Percentiles rank a stretch among this genome's conserved stretches.
Conservation (phyloP, 2,888 invertebrate species). For the Tipula unca region DNA sequence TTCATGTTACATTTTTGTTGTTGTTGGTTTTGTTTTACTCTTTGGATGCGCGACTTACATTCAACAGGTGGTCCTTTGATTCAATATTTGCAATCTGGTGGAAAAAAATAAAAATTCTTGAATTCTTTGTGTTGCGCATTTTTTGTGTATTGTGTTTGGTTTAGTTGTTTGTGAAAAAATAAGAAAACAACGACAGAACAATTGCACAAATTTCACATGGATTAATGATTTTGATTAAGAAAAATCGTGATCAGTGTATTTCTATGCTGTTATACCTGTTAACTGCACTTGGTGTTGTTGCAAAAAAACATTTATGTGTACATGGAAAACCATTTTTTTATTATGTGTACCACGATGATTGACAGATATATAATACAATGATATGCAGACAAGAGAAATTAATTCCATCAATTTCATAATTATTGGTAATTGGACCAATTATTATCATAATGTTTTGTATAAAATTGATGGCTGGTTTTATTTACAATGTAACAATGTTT, state of each 20-base stretch:
- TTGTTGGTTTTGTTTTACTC: neutral
- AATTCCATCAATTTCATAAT: neutral
- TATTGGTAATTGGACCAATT: too few species aligned
- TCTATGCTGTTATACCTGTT: neutral
- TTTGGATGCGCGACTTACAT: neutral
- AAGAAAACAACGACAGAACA: neutral
- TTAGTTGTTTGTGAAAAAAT: neutral
- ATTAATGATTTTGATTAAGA: neutral
- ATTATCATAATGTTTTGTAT: neutral
- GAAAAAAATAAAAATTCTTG: neutral
- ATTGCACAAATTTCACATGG: neutral
- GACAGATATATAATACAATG: neutral
- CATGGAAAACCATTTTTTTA: neutral
- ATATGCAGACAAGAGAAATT: neutral
- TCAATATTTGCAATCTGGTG: slow-evolving; percentile 8
- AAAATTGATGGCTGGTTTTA: too few species aligned
- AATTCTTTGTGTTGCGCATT: neutral
- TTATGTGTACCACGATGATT: too few species aligned
- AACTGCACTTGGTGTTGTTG: neutral
- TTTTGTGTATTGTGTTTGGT: too few species aligned
- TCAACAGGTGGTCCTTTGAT: neutral
- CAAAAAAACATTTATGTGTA: too few species aligned
- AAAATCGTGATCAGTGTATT: neutral
- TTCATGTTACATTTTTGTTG: neutral
- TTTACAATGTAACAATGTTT: too few species aligned